A percentile compares a stretch with the other conserved stretches of the same genome.
These are phyloP conservation scores for Cyclargus thomasi DNA, from an alignment of 1,140 invertebrate species.

Conservation along the genomic window DNA sequence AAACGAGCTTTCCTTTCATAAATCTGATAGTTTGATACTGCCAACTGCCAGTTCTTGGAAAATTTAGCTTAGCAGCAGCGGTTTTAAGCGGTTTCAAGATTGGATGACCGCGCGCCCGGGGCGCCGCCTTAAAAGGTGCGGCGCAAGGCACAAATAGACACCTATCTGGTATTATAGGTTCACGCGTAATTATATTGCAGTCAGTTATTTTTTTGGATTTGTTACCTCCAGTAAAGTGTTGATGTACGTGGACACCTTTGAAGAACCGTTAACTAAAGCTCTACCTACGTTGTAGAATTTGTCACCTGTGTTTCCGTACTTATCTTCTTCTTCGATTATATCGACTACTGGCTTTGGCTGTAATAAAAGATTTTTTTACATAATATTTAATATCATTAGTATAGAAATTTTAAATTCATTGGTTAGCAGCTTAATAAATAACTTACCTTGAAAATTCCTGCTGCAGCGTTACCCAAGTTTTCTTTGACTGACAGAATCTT, in stretches of 20 bases:
- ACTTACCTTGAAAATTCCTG: constrained; percentile 61
- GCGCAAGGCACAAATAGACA: too few species aligned
- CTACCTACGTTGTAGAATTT: constrained; percentile 75
- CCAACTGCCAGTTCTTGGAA: too few species aligned
- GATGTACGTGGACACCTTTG: constrained; percentile 77
- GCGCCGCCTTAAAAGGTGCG: too few species aligned
- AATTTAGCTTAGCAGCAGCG: too few species aligned
- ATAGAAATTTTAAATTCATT: too few species aligned
- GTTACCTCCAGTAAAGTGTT: constrained; percentile 57
- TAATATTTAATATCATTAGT: too few species aligned
- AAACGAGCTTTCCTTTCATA: too few species aligned
- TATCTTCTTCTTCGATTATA: constrained; percentile 80
- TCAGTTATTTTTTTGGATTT: not conserved
- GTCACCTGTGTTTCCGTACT: constrained; percentile 82
- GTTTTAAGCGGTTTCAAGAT: too few species aligned
- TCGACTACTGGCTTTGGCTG: constrained; percentile 81
- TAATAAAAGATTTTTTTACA: constrained; percentile 7
- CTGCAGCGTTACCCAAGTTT: constrained; percentile 62
- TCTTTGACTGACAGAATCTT: constrained; percentile 61
- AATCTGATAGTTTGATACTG: too few species aligned
- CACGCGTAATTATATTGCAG: too few species aligned
- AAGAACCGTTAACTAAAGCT: constrained; percentile 76
- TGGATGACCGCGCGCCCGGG: too few species aligned
- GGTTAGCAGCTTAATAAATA: not conserved
- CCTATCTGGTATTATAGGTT: too few species aligned